Evolutionary conservation across 2,888 invertebrate species (phyloP), one percentile per base, ranked within the genome.

Genomic region (Clepsis dumicolana): DNA sequence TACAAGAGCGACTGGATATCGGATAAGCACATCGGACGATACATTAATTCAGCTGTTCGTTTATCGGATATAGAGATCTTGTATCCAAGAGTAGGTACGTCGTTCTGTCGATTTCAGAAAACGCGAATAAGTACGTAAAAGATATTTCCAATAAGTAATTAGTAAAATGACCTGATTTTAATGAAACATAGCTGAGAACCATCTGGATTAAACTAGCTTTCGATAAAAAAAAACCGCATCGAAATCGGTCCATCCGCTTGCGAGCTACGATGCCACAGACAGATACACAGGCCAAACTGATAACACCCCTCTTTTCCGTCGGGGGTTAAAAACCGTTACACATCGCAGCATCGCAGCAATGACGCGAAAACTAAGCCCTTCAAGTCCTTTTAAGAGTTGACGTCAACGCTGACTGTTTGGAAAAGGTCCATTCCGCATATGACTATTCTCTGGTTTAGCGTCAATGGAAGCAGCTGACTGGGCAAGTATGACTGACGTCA

Each of bases 401-500:
- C 44, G 29, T 53, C 41, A 53, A 44, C 25, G 8, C 27, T n/a
- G 27, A 29, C 18, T 53, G 35, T 12, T 53, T 54, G 53, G 27
- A 27, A 38, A 27, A 38, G 21, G 24, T 41, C 14, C 41, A 27
- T 16, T 27, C 27, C 44, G 44, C 18, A 44, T 44, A 48, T 48
- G 48, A 21, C 18, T n/a, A 16, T 8, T 10, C 48, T 48, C 21
- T 44, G 12, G 18, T 48, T 35, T 35, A 24, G 21, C 56, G 56
- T 56, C 56, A 54, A 29, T 54, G 54, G 10, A 25, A 57, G 57
- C 66, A 66, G 66, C 63, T 63, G 56, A 57, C 63, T 67, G 62
- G 48, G 50, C 56, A 38, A 27, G 27, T 27, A 27, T 67, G 67
- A 67, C 38, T 67, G 67, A 67, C 67, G 67, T 63, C 67, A 67